phyloP scores from a whole-genome alignment of 2,113 vertebrate genomes.

The Xenopus laevis region DNA sequence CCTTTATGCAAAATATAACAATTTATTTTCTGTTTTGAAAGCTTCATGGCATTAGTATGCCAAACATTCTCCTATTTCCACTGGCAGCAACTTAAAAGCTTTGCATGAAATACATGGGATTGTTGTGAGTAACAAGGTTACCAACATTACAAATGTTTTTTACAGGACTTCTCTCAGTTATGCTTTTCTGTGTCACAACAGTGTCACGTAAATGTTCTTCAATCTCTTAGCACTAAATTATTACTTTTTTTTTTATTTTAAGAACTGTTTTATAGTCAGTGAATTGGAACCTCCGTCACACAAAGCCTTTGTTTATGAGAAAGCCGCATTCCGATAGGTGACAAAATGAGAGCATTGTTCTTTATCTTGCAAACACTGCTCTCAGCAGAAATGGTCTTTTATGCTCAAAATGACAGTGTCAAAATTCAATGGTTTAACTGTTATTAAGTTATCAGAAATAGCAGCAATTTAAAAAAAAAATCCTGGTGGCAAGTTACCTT shows the following conservation, averaged over 20 bases:
- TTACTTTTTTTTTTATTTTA: not conserved
- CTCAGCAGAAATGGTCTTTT: slow-evolving; percentile 3
- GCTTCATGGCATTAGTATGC: slow-evolving; percentile 5
- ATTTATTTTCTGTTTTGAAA: not conserved
- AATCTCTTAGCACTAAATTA: not conserved
- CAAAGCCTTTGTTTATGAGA: not conserved
- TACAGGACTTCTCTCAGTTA: not conserved
- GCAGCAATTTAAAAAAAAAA: not conserved
- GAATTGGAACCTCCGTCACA: not conserved
- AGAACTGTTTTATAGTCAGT: not conserved
- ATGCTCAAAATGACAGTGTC: slow-evolving; percentile 27
- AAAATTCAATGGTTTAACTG: slow-evolving; percentile 24
- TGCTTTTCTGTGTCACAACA: not conserved
- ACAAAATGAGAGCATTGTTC: not conserved
- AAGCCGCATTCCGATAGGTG: not conserved
- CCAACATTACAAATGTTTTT: slow-evolving; percentile 17
- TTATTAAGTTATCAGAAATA: slow-evolving; percentile 28
- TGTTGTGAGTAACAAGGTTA: slow-evolving; percentile 12
- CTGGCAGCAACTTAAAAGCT: slow-evolving; percentile 17
- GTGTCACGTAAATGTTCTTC: not conserved
- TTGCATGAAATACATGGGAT: slow-evolving; percentile 10
- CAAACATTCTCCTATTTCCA: slow-evolving; percentile 17
- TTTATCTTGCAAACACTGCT: slow-evolving; percentile 4
- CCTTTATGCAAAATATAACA: not conserved
- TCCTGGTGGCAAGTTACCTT: not conserved